phyloP scores from a whole-genome alignment of 64 coral and sea anemone species.

The Pocillopora damicornis region DNA sequence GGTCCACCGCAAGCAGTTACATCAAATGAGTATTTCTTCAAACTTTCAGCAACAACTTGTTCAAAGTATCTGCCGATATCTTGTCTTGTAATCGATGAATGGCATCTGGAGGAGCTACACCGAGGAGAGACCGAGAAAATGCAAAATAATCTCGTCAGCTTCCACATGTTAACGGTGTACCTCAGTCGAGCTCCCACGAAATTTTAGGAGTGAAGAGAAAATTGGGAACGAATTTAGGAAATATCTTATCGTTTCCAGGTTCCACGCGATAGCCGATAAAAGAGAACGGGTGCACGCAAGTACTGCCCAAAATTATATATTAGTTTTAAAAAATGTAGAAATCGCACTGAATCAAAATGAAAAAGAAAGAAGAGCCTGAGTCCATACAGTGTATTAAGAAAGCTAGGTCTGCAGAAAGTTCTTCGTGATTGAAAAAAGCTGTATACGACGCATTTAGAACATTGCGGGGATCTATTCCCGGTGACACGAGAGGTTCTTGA shows the following conservation, averaged over 20 bases:
- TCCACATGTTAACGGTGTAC: neutral
- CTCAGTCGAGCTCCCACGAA: neutral
- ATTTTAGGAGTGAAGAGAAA: neutral
- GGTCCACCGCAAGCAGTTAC: slow-evolving; percentile 63
- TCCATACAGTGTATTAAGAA: too few relatives aligned
- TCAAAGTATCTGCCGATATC: slow-evolving; percentile 65
- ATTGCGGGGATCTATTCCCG: too few relatives aligned
- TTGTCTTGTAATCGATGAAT: slow-evolving; percentile 12
- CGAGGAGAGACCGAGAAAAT: neutral
- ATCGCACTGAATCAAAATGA: too few relatives aligned
- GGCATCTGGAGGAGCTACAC: neutral
- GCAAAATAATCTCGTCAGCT: neutral
- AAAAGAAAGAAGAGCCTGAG: too few relatives aligned
- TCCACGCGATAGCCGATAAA: neutral
- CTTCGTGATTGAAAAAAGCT: too few relatives aligned
- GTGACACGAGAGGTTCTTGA: too few relatives aligned
- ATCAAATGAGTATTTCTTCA: slow-evolving; percentile 54
- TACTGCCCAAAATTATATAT: too few relatives aligned
- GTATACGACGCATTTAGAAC: too few relatives aligned
- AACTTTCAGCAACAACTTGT: slow-evolving; percentile 32
- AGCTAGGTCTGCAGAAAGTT: too few relatives aligned
- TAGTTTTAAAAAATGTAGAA: too few relatives aligned
- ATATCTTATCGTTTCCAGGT: neutral
- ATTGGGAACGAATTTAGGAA: neutral
- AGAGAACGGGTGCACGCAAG: neutral